Base-by-base conservation (phyloP, 2,888 invertebrate genomes). In the Chaetoderma sp. region DNA sequence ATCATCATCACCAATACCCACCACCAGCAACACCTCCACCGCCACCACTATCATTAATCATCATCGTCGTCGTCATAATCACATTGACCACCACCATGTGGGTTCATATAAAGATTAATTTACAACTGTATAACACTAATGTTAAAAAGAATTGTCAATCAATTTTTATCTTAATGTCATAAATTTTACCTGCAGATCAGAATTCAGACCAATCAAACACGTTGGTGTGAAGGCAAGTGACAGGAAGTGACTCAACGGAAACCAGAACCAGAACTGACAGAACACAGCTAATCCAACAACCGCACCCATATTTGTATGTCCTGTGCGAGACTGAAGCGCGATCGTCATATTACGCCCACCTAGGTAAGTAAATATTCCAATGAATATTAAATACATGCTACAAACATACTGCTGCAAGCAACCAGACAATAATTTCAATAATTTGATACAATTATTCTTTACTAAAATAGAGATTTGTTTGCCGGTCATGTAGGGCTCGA, bases 221-320 rank as follows among this genome's bases (percentile, higher is more conserved):
- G 98, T 98, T 1, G 99, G 98, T 1, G 95, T 94, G 85, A 99
- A 98, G 4, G 98, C 95, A 68, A 99, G 88, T 0, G 96, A 95
- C 61, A 99, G 89, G 80, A 98, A 98, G 86, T 98, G 96, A 0
- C 96, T 93, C 74, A 99, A 89, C 0, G 99, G 98, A 91, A 97
- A 99, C 99, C 99, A 99, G 88, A 98, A 99, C 99, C 99, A 99
- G 87, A 98, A 98, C 87, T 99, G 99, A 0, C 96, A 96, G 87
- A 98, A 99, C 0, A 98, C 94, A 60, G 99, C 88, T 89, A 96
- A 93, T 28, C 99, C 99, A 1, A 99, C 98, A 1, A 98, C 97
- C 0, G 97, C 96, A 70, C 95, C 90, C 92, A 98, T 93, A 87
- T 98, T 97, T 74, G 96, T 97, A 86, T 98, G 98, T 0, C 98